Evolutionary conservation across 1,140 invertebrate genomes (phyloP), one percentile per base, ranked within the genome.

Genomic region (Pseudomyrmex dendroicus): DNA sequence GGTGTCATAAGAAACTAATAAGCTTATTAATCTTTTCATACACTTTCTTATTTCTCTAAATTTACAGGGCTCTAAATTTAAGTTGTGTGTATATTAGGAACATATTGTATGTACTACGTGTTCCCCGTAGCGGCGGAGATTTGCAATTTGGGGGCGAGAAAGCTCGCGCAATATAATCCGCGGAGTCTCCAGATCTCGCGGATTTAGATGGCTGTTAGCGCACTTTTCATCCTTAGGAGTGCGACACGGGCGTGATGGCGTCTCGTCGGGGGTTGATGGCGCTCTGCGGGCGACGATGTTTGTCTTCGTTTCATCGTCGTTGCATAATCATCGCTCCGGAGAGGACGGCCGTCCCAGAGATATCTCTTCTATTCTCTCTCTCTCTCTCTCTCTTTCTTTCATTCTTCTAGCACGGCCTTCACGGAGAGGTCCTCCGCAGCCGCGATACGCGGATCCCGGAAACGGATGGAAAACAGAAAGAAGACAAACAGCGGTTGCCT

Each of bases 401-500:
- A 59, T 59, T 68, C 7, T 72, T 15, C 20, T 22, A 20, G 0
- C n/a, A 52, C 61, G 50, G n/a, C 12, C 46, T 66, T 59, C 10
- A 56, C 20, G 62, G 70, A 64, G 62, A 86, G 77, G 77, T 61
- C 54, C 86, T 86, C 85, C 44, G 35, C 35, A 35, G 35, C 5
- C 46, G 67, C 61, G 83, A 85, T 85, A 73, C 35, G 63, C 35
- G 35, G 35, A 35, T 35, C 56, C 35, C 73, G 50, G 73, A 89
- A 89, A 86, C 66, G 83, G 82, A 89, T 82, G 80, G 84, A 70
- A 54, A 86, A 84, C 66, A 82, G 70, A 82, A 86, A 84, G 82
- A 89, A 89, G 84, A 84, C 82, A 89, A 86, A 89, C 84, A 89
- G 54, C 17, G 56, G 77, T 67, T 52, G 64, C 86, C 70, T 67